Evolutionary conservation across 2,113 vertebrate species (phyloP).

Genomic region (Prunella fulvescens): DNA sequence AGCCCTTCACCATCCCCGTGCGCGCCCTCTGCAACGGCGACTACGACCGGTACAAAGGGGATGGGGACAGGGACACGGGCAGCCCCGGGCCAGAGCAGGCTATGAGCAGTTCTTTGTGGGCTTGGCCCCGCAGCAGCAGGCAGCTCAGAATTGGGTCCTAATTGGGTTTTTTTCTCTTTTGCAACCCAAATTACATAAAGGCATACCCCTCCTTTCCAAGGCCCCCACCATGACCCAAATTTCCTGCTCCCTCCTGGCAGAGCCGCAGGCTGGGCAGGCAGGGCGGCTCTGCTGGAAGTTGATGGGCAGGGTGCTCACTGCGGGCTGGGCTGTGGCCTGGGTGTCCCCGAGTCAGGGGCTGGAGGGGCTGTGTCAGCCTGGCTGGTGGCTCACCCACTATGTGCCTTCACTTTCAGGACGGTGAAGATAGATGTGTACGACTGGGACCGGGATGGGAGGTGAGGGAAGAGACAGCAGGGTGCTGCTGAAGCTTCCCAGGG

Average conservation of each 20-base stretch:
- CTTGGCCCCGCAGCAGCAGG: rapidly evolving
- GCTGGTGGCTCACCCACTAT: not conserved
- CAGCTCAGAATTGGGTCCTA: not conserved
- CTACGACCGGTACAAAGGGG: slow-evolving; percentile 83
- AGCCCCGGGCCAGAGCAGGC: not conserved
- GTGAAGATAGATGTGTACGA: slow-evolving; percentile 96
- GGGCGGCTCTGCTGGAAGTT: not conserved
- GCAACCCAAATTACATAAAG: slow-evolving; percentile 17
- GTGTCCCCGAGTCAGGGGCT: not conserved
- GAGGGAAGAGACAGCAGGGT: not conserved
- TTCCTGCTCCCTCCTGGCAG: not conserved
- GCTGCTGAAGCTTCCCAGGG: not conserved
- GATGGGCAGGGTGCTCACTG: not conserved
- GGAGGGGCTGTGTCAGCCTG: not conserved
- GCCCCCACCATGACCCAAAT: slow-evolving; percentile 30
- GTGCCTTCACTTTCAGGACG: slow-evolving; percentile 75
- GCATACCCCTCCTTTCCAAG: not conserved
- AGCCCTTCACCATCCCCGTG: slow-evolving; percentile 95
- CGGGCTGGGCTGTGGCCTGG: rapidly evolving
- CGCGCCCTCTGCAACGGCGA: slow-evolving; percentile 95
- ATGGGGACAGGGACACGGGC: not conserved
- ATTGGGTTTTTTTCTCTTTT: not conserved
- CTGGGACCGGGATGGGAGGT: slow-evolving; percentile 98
- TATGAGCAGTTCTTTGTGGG: not conserved
- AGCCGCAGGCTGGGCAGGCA: not conserved